Conservation (phyloP, 2,797 vertebrate species). For the Nasua narica region DNA sequence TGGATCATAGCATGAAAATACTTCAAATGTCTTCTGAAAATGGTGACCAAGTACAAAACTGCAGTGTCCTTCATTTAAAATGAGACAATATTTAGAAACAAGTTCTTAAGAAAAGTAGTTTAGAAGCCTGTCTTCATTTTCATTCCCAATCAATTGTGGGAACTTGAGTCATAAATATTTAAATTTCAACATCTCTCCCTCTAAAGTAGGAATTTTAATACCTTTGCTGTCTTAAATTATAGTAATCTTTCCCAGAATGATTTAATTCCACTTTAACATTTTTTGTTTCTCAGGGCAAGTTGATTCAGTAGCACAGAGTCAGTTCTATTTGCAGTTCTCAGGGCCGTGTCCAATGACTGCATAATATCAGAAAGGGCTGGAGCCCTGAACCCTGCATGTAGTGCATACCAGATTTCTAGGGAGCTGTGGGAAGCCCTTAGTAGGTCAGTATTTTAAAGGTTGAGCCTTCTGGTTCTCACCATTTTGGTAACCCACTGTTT, state of each 20-base stretch:
- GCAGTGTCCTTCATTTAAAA: neutral
- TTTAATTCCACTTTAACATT: neutral
- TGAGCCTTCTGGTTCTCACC: neutral
- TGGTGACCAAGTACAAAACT: neutral
- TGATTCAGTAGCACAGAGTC: neutral
- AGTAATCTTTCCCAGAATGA: neutral
- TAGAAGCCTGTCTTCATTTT: slow-evolving; percentile 45
- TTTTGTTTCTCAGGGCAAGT: neutral
- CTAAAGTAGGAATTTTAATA: neutral
- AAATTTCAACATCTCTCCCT: neutral
- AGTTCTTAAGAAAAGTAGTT: slow-evolving; percentile 20
- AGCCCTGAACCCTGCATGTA: too few species aligned
- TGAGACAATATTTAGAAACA: slow-evolving; percentile 19
- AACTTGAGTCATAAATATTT: slow-evolving; percentile 22
- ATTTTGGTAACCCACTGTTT: neutral
- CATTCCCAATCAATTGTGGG: neutral
- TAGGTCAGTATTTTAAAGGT: neutral
- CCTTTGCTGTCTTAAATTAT: neutral
- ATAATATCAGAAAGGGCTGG: neutral
- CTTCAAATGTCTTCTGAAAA: neutral
- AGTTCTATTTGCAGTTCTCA: neutral
- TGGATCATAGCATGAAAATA: neutral
- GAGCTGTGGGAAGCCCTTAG: neutral
- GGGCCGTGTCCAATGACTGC: neutral
- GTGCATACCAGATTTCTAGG: neutral